A percentile compares a stretch with the other conserved stretches of the same genome.
Conservation (phyloP, 2,888 invertebrate species). For the Priocnemis perturbator region DNA sequence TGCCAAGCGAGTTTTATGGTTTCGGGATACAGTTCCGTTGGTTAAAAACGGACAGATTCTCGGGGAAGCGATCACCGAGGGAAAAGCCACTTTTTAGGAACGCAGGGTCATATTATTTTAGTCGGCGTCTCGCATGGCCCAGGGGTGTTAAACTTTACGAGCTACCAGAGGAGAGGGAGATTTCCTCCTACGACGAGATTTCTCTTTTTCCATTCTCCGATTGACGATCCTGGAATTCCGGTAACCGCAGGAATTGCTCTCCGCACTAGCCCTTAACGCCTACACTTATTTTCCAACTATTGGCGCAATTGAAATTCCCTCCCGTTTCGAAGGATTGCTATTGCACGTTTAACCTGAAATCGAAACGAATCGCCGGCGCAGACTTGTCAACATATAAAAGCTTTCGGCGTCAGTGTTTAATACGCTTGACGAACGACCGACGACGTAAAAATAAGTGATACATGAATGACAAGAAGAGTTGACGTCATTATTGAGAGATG, state of each 20-base stretch:
- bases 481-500: too few species aligned
- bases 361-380: too few species aligned
- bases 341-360: too few species aligned
- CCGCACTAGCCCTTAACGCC: background rate
- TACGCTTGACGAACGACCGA: too few species aligned
- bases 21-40: constrained; percentile 35
- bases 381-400: too few species aligned
- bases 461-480: too few species aligned
- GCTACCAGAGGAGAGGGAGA: constrained; percentile 10
- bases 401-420: too few species aligned
- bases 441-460: too few species aligned
- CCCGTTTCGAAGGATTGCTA: too few species aligned
- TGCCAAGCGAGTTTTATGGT: constrained; percentile 35
- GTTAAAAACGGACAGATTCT: constrained; percentile 50
- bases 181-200: constrained; percentile 22
- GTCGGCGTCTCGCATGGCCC: constrained; percentile 30
- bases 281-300: background rate
- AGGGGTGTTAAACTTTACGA: constrained; percentile 48
- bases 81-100: constrained; percentile 48
- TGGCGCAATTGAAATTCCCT: too few species aligned
- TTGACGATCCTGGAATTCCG: constrained; percentile 20
- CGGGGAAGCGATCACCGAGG: constrained; percentile 24
- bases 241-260: background rate
- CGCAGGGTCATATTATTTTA: constrained; percentile 53
- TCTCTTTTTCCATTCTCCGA: constrained; percentile 15